Evolutionary conservation across 2,888 invertebrate genomes (phyloP), one percentile per base, ranked within the genome.

Genomic region (Agrochola macilenta): DNA sequence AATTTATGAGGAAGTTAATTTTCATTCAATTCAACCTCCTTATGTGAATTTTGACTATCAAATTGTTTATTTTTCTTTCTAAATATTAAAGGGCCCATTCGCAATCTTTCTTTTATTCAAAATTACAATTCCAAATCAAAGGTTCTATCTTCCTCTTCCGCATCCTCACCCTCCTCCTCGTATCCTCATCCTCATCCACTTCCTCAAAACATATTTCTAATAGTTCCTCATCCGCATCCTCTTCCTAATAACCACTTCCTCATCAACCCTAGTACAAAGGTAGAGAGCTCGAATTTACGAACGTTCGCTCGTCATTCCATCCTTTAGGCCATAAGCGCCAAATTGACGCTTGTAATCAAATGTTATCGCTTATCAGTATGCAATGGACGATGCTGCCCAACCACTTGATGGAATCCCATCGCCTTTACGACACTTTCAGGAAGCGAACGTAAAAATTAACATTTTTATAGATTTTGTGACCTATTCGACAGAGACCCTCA

Each of bases 401-500:
- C 76, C 83, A 75, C 79, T 69, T 83, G 83, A 83, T 73, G 54
- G 73, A 79, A 76, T 64, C 63, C 60, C 70, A 70, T 72, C 63
- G 63, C 35, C 39, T 83, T 83, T 83, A 83, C 80, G 80, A 71
- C 76, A 71, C 52, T 64, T 64, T 39, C 75, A 58, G 73, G 49
- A 73, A 70, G 54, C n/a, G 60, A 69, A 69, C 61, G 61, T 71
- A 71, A 71, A 79, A 79, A 80, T 83, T 83, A 71, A 76, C 80
- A 80, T 83, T 83, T 83, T 83, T 83, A 83, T 83, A 65, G 80
- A 74, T 74, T 83, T 63, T 76, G 71, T 76, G 60, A 74, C 68
- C 83, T 76, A 76, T 83, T 80, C 54, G 43, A 71, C 64, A 46
- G 46, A 60, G 26, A 64, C 58, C 49, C 76, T 58, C 68, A 79